Evolutionary conservation across 1,140 invertebrate species (phyloP).

Genomic region (Scaptomyza graminum): DNA sequence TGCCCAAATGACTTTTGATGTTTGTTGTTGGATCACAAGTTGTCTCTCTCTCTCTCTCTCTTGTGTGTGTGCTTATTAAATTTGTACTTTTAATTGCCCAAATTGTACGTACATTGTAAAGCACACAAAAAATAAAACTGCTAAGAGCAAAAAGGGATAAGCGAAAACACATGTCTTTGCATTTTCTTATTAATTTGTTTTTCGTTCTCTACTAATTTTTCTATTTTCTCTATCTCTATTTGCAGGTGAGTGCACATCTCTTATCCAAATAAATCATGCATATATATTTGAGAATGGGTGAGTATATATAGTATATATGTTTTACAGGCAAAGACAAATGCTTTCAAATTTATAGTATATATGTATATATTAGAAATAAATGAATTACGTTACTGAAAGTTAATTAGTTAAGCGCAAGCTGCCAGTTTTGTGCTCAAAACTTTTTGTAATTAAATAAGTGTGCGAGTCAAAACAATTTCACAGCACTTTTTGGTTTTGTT

Average conservation of each 20-base stretch:
- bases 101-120: constrained; percentile 30
- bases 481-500: background rate
- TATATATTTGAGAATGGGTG: constrained; percentile 18
- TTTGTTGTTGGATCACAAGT: constrained; percentile 19
- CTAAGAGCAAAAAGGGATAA: background rate
- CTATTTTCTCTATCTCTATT: constrained; percentile 36
- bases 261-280: background rate
- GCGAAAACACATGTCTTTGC: constrained; percentile 30
- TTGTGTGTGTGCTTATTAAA: constrained; percentile 47
- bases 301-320: constrained; percentile 14
- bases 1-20: constrained; percentile 37
- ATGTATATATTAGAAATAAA: too few relatives aligned
- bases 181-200: constrained; percentile 17
- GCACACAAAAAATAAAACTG: background rate
- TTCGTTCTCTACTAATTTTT: constrained; percentile 24
- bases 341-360: background rate
- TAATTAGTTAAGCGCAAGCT: constrained; percentile 26
- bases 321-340: background rate
- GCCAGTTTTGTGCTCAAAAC: constrained; percentile 6
- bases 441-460: constrained; percentile 29
- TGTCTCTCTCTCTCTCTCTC: constrained; percentile 4
- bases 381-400: constrained; percentile 1
- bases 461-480: background rate
- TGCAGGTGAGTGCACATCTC: constrained; percentile 63
- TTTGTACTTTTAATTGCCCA: constrained; percentile 60